Evolutionary conservation across 2,888 invertebrate species (phyloP), one percentile per base, ranked within the genome.

Genomic region (Galerucella calmariensis): DNA sequence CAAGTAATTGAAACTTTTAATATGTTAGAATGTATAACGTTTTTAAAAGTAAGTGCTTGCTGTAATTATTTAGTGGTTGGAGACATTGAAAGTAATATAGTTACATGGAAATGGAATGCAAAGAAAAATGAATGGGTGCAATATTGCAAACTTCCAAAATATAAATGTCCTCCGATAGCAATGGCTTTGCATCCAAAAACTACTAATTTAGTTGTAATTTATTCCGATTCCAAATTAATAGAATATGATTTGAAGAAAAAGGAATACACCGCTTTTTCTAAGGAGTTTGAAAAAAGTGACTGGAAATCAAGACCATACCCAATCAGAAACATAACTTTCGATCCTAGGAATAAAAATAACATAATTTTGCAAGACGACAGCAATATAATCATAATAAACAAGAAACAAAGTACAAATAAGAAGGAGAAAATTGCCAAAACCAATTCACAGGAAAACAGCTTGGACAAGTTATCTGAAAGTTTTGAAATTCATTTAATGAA

Each of bases 191-290:
- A 94, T 83, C 89, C 90, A 20, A 85, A 85, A 10, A 87, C 87
- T 2, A 89, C 91, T 6, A 89, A 89, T 61, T 86, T 97, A 9
- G 90, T 95, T 48, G 89, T 94, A 11, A 91, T 91, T 2, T 96
- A 96, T 87, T 90, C 94, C 0, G 94, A 97, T 88, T 93, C 94
- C 81, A 94, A 92, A 90, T 95, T 94, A 86, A 83, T 94, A 58
- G 96, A 97, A 85, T 96, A 93, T 84, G 91, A 92, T 83, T 84
- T 96, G n/a, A 83, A 85, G 4, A 88, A 89, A 61, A 90, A 90
- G 81, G 89, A 90, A 78, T 93, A 93, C 81, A 91, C 92, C 0
- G 87, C 89, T 68, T 93, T 94, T 89, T 91, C 92, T 12, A 90
- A 90, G 24, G 83, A 88, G 9, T 85, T 91, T 69, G 89, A 90